Conservation (phyloP, 92 coral and sea anemone genomes). For the Pocillopora meandrina region DNA sequence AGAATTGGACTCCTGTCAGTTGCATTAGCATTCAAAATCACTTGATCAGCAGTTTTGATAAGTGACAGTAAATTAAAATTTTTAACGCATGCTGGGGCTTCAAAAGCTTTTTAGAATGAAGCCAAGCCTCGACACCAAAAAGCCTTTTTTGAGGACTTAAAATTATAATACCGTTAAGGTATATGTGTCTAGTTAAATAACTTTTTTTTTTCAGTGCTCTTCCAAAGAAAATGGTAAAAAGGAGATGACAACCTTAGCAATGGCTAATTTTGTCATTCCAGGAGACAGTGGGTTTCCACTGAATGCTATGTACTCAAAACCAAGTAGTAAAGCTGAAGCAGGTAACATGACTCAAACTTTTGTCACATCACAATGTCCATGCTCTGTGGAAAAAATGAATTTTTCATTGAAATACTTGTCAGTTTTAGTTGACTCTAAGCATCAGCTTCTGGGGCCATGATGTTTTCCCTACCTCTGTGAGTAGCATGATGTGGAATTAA, state of each 20-base stretch:
- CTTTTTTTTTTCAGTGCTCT: slow-evolving; percentile 58
- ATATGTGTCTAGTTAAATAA: not conserved
- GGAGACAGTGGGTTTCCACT: slow-evolving; percentile 93
- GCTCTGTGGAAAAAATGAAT: not conserved
- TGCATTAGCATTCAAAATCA: no score
- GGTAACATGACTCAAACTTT: slow-evolving; percentile 38
- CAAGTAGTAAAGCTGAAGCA: slow-evolving; percentile 82
- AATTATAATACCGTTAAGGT: no score
- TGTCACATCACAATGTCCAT: not conserved
- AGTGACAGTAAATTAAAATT: no score
- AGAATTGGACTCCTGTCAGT: not conserved
- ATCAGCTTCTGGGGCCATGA: no score
- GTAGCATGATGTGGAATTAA: no score
- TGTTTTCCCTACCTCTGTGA: not conserved
- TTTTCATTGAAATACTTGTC: no score
- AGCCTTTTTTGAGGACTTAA: no score
- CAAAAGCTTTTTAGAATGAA: no score
- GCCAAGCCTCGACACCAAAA: no score
- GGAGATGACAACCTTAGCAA: slow-evolving; percentile 88
- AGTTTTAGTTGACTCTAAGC: no score
- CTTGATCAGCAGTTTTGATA: no score
- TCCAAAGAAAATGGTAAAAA: slow-evolving; percentile 88
- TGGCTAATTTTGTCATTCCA: slow-evolving; percentile 83
- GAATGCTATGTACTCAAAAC: slow-evolving; percentile 98
- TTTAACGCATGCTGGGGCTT: not conserved